Percentiles rank a stretch among this genome's conserved stretches.
Evolutionary conservation across 2,797 vertebrate genomes (phyloP).

Genomic region (Choloepus didactylus): DNA sequence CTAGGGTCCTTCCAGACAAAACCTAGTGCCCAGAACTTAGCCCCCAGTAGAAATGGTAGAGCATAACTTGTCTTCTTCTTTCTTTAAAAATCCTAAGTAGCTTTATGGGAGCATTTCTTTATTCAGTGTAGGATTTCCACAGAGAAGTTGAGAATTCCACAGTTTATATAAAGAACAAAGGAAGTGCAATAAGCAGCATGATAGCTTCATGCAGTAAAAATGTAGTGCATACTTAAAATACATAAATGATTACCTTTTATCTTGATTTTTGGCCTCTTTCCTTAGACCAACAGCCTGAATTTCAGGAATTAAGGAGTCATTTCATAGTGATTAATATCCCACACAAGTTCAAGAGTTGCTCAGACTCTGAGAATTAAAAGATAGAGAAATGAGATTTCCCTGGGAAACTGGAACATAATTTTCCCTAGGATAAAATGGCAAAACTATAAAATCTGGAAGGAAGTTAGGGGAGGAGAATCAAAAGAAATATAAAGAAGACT

Average conservation of each 20-base stretch:
- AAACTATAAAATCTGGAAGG: conserved; percentile 22
- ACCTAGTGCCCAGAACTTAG: background rate
- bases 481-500: conserved; percentile 37
- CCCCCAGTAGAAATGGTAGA: background rate
- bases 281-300: conserved; percentile 5
- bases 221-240: conserved; percentile 13
- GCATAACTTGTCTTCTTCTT: background rate
- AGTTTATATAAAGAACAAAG: background rate
- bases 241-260: conserved; percentile 17
- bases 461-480: background rate
- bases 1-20: background rate
- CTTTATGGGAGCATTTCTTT: background rate
- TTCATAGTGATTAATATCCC: background rate
- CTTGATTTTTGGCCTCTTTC: conserved; percentile 36
- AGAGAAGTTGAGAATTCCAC: background rate
- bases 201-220: conserved; percentile 43
- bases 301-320: conserved; percentile 46
- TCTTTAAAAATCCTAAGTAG: background rate
- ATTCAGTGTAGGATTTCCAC: background rate
- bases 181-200: background rate
- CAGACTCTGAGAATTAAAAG: conserved; percentile 8
- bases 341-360: background rate
- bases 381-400: background rate
- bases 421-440: conserved; percentile 38
- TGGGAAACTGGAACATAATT: conserved; percentile 40